Base-by-base conservation (phyloP, 2,888 invertebrate genomes). In the Oscheius sp. region DNA sequence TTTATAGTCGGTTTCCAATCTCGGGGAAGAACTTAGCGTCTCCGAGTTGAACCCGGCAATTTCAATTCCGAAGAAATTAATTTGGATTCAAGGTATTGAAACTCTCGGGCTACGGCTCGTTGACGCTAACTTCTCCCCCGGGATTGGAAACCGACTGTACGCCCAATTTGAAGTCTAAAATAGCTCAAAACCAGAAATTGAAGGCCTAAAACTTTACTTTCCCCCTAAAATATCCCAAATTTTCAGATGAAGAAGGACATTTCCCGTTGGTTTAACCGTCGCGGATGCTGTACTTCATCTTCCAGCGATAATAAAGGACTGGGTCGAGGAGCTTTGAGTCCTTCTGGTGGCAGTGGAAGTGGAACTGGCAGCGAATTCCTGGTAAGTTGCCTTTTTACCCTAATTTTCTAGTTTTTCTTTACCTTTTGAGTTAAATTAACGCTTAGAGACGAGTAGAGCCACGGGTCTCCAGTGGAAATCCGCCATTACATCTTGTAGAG, bases 161-260 rank as follows among this genome's bases (percentile, higher is more conserved):
- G n/a, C n/a, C n/a, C n/a, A n/a, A n/a, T n/a, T n/a, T n/a, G n/a
- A n/a, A n/a, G n/a, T n/a, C n/a, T n/a, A n/a, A n/a, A n/a, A n/a
- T n/a, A n/a, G n/a, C 21, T 49, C 49, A 49, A 18, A 49, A 49
- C n/a, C 49, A 49, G 49, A 16, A 16, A 49, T n/a, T n/a, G n/a
- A n/a, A n/a, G n/a, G n/a, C n/a, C n/a, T n/a, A n/a, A n/a, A n/a
- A n/a, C n/a, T n/a, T n/a, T n/a, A n/a, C n/a, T n/a, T n/a, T n/a
- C n/a, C n/a, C n/a, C n/a, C n/a, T n/a, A n/a, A n/a, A n/a, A n/a
- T n/a, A n/a, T n/a, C n/a, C n/a, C 45, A 45, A 43, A n/a, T 69
- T 41, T 74, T 71, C 66, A 80, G 75, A 82, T 83, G 83, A 63
- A 81, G 3, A 77, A 75, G 41, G 83, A 83, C 69, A 59, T 76